Percentiles rank a stretch among this genome's conserved stretches.
Evolutionary conservation across 2,888 invertebrate genomes (phyloP).

Genomic region (Hermaeophaga mercurialis): DNA sequence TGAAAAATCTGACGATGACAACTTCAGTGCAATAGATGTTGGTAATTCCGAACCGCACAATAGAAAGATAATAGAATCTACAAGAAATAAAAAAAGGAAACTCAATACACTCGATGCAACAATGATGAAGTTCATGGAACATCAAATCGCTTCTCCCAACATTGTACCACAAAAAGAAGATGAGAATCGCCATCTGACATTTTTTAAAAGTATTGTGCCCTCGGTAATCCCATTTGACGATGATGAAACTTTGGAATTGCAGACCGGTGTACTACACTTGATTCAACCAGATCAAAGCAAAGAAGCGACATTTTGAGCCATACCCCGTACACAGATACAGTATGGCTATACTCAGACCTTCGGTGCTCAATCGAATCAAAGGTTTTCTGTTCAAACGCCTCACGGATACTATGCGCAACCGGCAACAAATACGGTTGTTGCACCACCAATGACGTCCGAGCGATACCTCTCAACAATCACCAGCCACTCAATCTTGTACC

Average conservation of each 20-base stretch:
- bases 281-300: too few species aligned
- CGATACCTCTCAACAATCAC: too few species aligned
- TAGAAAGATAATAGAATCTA: not conserved
- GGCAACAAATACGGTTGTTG: too few species aligned
- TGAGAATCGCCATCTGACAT: slow-evolving; percentile 1
- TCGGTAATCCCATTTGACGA: not conserved
- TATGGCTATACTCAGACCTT: too few species aligned
- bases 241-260: slow-evolving; percentile 3
- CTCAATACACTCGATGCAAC: not conserved
- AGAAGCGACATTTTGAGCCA: too few species aligned
- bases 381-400: too few species aligned
- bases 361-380: too few species aligned
- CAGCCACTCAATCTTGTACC: too few species aligned
- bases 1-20: not conserved
- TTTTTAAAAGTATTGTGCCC: slow-evolving; percentile 2
- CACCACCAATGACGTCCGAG: too few species aligned
- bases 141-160: slow-evolving; percentile 1
- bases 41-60: not conserved
- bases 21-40: not conserved
- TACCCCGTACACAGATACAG: too few species aligned
- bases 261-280: not conserved
- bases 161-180: not conserved
- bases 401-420: too few species aligned
- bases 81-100: not conserved
- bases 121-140: not conserved